A percentile compares a stretch with the other conserved stretches of the same genome.
Conservation (phyloP, 2,888 invertebrate genomes). For the Caenorhabditis imperialis region DNA sequence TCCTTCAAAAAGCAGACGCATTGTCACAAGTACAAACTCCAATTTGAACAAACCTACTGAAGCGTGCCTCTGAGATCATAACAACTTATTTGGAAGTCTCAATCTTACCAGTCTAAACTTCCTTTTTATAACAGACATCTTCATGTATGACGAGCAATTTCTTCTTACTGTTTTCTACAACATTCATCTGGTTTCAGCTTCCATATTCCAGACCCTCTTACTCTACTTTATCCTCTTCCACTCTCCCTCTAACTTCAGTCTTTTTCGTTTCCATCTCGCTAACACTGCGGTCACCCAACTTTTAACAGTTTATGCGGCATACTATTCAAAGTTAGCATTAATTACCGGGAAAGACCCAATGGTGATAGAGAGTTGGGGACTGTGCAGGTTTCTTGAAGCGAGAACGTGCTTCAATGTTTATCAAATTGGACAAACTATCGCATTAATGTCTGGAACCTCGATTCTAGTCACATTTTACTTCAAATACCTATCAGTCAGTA, state of each 20-base stretch:
- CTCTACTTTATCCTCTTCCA: not conserved
- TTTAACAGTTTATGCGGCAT: not conserved
- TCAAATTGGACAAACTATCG: not conserved
- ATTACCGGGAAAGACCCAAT: not conserved
- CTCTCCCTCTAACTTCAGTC: not conserved
- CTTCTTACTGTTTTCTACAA: not conserved
- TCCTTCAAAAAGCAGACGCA: too few relatives aligned
- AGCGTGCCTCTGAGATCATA: too few relatives aligned
- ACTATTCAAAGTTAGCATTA: not conserved
- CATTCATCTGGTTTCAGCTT: not conserved
- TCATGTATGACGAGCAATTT: too few relatives aligned
- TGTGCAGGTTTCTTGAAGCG: not conserved
- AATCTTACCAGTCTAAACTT: too few relatives aligned
- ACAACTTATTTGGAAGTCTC: too few relatives aligned
- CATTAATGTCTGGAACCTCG: not conserved
- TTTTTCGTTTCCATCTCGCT: not conserved
- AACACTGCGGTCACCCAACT: not conserved
- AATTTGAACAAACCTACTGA: too few relatives aligned
- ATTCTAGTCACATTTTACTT: slow-evolving; percentile 3
- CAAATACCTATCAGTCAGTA: slow-evolving; percentile 5
- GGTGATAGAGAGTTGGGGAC: not conserved
- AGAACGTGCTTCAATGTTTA: not conserved
- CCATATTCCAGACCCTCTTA: not conserved
- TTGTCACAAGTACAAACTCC: too few relatives aligned
- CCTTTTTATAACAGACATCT: too few relatives aligned